Base-by-base conservation (phyloP, 2,888 invertebrate species). In the Anthoptus insignis region DNA sequence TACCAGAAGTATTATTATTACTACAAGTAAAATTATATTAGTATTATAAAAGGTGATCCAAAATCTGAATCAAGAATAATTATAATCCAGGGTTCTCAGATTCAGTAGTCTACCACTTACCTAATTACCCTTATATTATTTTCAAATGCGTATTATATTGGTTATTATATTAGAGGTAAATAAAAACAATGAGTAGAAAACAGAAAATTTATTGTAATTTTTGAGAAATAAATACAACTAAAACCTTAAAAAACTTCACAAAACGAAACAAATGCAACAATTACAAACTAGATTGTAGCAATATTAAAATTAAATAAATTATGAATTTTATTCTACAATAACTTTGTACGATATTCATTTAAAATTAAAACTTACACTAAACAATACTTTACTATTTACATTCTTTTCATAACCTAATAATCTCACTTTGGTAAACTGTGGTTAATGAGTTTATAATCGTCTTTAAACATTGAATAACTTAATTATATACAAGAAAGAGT, bases 351-450 rank as follows among this genome's bases (percentile, higher is more conserved):
- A 81, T 79, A 76, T 75, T 73, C 47, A 66, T 72, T 72, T 65
- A 66, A 58, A 70, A 60, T 59, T 73, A 69, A 3, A 5, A 5
- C 67, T 65, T 60, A 65, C 39, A 65, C 52, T 64, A 68, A 75
- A 76, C 73, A 63, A 59, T 72, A 75, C 69, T 73, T 74, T 74
- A 76, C 73, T 87, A 86, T 87, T 74, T 88, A 88, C 88, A 89
- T 66, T 74, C 73, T 69, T 76, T 77, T 65, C 66, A 77, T 85
- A 80, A 66, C 77, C 89, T 93, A 93, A 93, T 93, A 93, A 93
- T 93, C 93, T 93, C 93, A 93, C 93, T 93, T 93, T 93, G 93
- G 93, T 93, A 93, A 92, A 93, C 93, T 93, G 93, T 93, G 93
- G 93, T 93, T 91, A 89, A 87, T 88, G 83, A 82, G 87, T 86